Conservation (phyloP, 2,797 vertebrate species). For the Craterocephalus amniculus region DNA sequence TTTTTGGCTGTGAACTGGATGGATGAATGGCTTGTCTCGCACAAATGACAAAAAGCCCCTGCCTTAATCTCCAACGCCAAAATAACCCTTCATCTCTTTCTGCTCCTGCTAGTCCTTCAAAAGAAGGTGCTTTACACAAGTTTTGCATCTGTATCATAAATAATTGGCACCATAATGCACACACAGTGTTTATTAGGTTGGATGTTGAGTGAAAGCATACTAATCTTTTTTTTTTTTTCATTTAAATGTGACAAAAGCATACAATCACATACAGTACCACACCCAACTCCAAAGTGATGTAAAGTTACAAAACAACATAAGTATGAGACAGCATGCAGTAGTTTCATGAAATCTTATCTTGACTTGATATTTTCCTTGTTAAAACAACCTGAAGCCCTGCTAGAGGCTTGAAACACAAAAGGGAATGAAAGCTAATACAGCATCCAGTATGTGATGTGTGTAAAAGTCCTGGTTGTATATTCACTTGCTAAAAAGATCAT, state of each 20-base stretch:
- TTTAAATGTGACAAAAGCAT: constrained; percentile 33
- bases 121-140: constrained; percentile 88
- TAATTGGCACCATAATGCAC: constrained; percentile 30
- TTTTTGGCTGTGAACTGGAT: constrained; percentile 99
- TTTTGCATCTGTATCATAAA: constrained; percentile 70
- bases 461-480: constrained; percentile 25
- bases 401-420: constrained; percentile 62
- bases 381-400: constrained; percentile 41
- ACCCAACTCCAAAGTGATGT: constrained; percentile 32
- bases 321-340: constrained; percentile 6
- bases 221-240: not conserved
- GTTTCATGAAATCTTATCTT: constrained; percentile 28
- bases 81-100: constrained; percentile 98
- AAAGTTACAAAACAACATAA: constrained; percentile 52
- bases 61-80: constrained; percentile 98
- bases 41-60: constrained; percentile 99
- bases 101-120: constrained; percentile 92
- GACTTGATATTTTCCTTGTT: constrained; percentile 44
- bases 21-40: constrained; percentile 99
- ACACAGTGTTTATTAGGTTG: constrained; percentile 27
- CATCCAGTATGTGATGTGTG: constrained; percentile 24
- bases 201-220: constrained; percentile 37
- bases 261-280: constrained; percentile 1
- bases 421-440: constrained; percentile 51
- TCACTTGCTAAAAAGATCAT: not conserved